Conservation (phyloP, 1,140 invertebrate genomes). For the Caenorhabditis briggsae region DNA sequence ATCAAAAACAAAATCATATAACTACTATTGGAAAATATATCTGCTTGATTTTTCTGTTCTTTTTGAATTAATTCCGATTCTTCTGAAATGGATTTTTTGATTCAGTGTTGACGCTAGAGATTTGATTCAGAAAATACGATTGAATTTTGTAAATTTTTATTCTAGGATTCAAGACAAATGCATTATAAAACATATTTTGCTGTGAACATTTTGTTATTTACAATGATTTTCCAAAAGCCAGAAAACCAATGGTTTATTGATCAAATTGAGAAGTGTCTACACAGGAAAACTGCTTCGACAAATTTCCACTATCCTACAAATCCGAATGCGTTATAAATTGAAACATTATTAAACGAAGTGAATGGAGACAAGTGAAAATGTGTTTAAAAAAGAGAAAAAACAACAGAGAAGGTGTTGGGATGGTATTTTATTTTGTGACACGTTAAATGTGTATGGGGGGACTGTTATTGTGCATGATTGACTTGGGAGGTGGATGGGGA, state of each 20-base stretch:
- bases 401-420: constrained; percentile 49
- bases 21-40: too few species aligned
- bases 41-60: not conserved
- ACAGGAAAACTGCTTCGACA: not conserved
- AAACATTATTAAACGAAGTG: constrained; percentile 41
- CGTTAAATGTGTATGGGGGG: constrained; percentile 36
- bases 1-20: too few species aligned
- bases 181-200: not conserved
- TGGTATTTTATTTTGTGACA: constrained; percentile 40
- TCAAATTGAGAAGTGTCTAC: constrained; percentile 43
- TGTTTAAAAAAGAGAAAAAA: not conserved
- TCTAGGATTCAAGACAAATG: not conserved
- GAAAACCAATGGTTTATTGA: constrained; percentile 36
- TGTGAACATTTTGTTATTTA: not conserved
- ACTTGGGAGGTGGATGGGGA: not conserved
- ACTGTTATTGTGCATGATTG: constrained; percentile 7
- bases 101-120: too few species aligned
- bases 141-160: constrained; percentile 1
- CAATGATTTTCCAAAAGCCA: constrained; percentile 33
- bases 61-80: too few species aligned
- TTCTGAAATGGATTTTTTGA: not conserved
- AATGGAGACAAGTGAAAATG: too few species aligned
- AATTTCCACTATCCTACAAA: constrained; percentile 53
- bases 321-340: constrained; percentile 8
- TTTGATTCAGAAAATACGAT: too few species aligned